Base-by-base conservation (phyloP, 2,797 vertebrate genomes). In the Melanogrammus aeglefinus region DNA sequence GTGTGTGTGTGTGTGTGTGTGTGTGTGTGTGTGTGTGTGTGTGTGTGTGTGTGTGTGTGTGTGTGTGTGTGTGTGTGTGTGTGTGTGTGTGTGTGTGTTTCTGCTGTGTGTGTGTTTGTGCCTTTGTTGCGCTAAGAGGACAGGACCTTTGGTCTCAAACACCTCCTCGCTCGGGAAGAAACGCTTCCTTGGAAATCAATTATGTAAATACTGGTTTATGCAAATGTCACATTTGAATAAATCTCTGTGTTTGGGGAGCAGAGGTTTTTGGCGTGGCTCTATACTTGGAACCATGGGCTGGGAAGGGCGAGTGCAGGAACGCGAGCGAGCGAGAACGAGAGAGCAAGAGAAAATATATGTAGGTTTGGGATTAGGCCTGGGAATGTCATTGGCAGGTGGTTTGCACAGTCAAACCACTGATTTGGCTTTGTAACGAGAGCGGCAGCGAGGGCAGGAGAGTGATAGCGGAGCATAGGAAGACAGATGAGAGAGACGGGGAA, bases 141-240 rank as follows among this genome's bases (percentile, higher is more conserved):
- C 79, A 77, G 85, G 89, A 90, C 86, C 89, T 86, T 90, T 84
- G 82, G 81, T 88, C 80, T 86, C 77, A 75, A 78, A 83, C 78
- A 78, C 87, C 84, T 77, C 87, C 84, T 86, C 82, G 83, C 84
- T 86, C 79, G 81, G 84, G 73, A 82, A 88, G 81, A 88, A 88
- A 86, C 70, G 81, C 86, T 90, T 90, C 80, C 82, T 86, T 87
- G 85, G 82, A 93, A 93, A 93, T 93, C 89, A 92, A 92, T 93
- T 92, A 94, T 92, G 90, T 85, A 92, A 92, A 92, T 92, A 80
- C 82, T 75, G 82, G 89, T 86, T 93, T 91, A 93, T 92, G 91
- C 86, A 90, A 92, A 93, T 87, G 12, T 14, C 29, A 81, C 75
- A 88, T 91, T 91, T 93, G 86, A 91, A 92, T 92, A 92, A 91